Base-by-base conservation (phyloP, 2,797 vertebrate genomes). In the Notoglanidium macrostoma region DNA sequence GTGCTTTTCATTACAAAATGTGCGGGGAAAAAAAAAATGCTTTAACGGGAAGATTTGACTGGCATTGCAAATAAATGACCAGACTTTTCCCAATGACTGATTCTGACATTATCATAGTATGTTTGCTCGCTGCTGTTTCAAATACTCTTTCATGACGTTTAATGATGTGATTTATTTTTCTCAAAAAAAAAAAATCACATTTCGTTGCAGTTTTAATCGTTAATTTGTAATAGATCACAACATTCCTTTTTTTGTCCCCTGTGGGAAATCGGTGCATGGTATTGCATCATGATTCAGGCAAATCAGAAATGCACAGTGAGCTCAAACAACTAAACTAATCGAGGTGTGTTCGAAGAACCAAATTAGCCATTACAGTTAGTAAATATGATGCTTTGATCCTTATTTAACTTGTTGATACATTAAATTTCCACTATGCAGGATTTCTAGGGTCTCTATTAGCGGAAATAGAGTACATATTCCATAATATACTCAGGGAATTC, bases 21-120 rank as follows among this genome's bases (percentile, higher is more conserved):
- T 23, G 10, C 5, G n/a, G n/a, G n/a, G 26, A 1, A 61, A 44
- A 19, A 54, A 46, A 7, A 78, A 35, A 55, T 40, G 59, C 12
- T 63, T 81, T n/a, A 81, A 81, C 59, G 49, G 59, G 79, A 81
- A 15, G 12, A 80, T n/a, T 17, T 79, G 77, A 44, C 19, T 57
- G 29, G 35, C 54, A 61, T 14, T 23, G 19, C n/a, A 77, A 55
- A 77, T 46, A 21, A 54, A 77, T 77, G 49, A 77, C n/a, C n/a
- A 32, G 15, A 55, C 14, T 17, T 77, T 54, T 51, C 51, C 76
- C 9, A 35, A 35, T 46, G 40, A 46, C 70, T 46, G 72, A 77
- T 15, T 32, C 10, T 23, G 19, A 40, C 54, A 59, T 14, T 35
- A 14, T 61, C 19, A 12, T 80, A 14, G 44, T 11, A 14, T 44